Base-by-base conservation (phyloP, 2,888 invertebrate genomes). In the Pristionchus maxplancki region DNA sequence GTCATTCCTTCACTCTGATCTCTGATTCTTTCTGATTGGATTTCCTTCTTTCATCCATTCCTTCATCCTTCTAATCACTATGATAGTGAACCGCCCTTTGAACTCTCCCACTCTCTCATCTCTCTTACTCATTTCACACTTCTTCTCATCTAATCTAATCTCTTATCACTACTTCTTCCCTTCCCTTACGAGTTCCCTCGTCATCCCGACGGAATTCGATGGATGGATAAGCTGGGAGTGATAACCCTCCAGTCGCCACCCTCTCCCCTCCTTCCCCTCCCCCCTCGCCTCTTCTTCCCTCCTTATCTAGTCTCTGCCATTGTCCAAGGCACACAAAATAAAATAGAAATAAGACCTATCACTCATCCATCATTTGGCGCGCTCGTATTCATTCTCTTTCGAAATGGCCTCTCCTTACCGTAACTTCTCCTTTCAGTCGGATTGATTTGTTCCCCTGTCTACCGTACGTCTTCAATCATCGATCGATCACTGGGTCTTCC, bases 21-120 rank as follows among this genome's bases (percentile, higher is more conserved):
- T 67, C 20, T 67, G 28, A 74, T 74, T 74, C 74, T 17, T 20
- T 74, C 34, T 74, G 34, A 24, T 40, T 37, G 20, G 20, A 74
- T 48, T 28, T 17, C 34, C 20, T 37, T 17, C 40, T 9, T 74
- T 31, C 71, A n/a, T 71, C 5, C 71, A 74, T 74, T 81, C 81
- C 28, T 28, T 81, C 48, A 15, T 28, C 50, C 48, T 48, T 81
- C 48, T 28, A n/a, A 44, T 81, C 48, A 24, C 81, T 48, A 15
- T 64, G 64, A 64, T 71, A 37, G 34, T 37, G 71, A 71, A 37
- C 71, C 81, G 50, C 81, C 50, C 81, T 81, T 81, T 81, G 40
- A 74, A 40, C 74, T 40, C 11, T 11, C 24, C 11, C 11, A 9
- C 67, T 78, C 31, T 28, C 28, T n/a, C 34, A 84, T 74, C 28